Evolutionary conservation across 1,140 invertebrate genomes (phyloP).

Genomic region (Apis dorsata): DNA sequence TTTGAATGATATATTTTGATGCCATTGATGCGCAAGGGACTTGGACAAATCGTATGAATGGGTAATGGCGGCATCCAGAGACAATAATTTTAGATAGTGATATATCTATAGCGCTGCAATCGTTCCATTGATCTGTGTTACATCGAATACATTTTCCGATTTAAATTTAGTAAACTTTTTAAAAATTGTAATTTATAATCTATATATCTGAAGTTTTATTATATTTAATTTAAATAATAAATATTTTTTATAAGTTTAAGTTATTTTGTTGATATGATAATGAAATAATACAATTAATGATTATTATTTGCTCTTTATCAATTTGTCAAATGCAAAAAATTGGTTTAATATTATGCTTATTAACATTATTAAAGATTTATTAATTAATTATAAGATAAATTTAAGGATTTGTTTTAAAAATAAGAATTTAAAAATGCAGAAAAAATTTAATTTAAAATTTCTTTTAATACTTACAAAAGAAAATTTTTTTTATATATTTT

Average conservation of each 20-base stretch:
- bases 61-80: constrained; percentile 67
- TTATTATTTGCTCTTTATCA: background rate
- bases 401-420: too few species aligned
- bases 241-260: too few species aligned
- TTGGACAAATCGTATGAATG: constrained; percentile 65
- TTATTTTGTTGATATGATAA: background rate
- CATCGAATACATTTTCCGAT: constrained; percentile 24
- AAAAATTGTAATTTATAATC: background rate
- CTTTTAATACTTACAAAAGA: too few species aligned
- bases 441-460: too few species aligned
- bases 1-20: constrained; percentile 28
- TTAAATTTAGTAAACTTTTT: background rate
- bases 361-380: too few species aligned
- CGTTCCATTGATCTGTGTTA: constrained; percentile 50
- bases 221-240: background rate
- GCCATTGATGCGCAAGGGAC: constrained; percentile 62
- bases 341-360: background rate
- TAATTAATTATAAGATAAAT: too few species aligned
- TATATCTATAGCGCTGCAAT: constrained; percentile 51
- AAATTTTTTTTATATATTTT: too few species aligned
- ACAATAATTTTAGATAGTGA: constrained; percentile 62
- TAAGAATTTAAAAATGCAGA: too few species aligned
- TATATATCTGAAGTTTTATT: background rate
- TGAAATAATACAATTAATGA: background rate
- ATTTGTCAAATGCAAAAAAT: background rate